These are phyloP conservation scores for Macropus fuliginosus DNA, from an alignment of 2,797 vertebrate genomes.

Conservation along the genomic window DNA sequence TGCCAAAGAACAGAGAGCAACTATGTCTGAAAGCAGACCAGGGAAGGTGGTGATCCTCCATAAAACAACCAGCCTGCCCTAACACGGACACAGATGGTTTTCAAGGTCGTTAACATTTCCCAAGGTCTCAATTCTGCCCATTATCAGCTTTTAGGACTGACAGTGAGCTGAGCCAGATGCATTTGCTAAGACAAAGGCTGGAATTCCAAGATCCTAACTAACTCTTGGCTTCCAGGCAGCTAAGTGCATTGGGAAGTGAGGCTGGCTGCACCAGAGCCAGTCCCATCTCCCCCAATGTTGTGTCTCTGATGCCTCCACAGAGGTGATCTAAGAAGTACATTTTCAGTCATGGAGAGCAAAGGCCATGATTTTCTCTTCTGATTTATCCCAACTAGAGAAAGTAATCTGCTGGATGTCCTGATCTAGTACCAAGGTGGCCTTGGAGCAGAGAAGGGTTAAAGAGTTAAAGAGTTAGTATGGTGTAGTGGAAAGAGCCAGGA, in stretches of 20 bases:
- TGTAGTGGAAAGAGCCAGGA: background rate
- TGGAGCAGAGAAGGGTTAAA: background rate
- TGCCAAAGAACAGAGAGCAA: background rate
- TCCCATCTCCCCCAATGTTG: too few relatives aligned
- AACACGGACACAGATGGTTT: background rate
- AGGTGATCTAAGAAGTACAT: background rate
- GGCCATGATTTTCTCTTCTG: background rate
- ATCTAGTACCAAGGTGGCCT: background rate
- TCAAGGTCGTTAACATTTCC: background rate
- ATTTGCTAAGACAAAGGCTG: background rate
- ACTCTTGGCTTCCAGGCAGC: background rate
- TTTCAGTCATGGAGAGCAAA: background rate
- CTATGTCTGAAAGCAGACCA: background rate
- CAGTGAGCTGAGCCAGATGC: background rate
- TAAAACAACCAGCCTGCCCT: background rate
- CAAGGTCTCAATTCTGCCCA: background rate
- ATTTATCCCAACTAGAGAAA: background rate
- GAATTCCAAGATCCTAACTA: background rate
- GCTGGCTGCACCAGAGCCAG: background rate
- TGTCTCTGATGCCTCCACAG: background rate
- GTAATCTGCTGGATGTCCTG: background rate
- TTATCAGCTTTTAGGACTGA: background rate
- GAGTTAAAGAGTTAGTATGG: background rate
- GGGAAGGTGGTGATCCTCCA: background rate
- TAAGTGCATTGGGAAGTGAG: background rate